These are phyloP conservation scores for Penelope pileata DNA, from an alignment of 2,113 vertebrate species.

Conservation along the genomic window DNA sequence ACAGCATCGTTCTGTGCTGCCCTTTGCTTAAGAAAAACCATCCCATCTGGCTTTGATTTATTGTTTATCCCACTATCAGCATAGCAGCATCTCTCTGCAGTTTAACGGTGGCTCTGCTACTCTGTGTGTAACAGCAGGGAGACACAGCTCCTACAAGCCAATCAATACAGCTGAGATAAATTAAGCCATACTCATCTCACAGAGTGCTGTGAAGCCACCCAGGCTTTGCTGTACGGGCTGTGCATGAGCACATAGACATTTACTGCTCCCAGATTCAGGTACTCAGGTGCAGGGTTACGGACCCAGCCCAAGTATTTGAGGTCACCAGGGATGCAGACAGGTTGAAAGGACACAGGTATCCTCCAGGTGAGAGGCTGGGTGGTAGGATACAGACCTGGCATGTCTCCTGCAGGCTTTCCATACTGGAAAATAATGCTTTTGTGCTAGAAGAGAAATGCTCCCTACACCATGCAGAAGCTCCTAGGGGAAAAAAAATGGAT, in stretches of 20 bases:
- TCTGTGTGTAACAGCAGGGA: background rate
- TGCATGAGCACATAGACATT: fast-evolving
- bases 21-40: background rate
- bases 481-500: background rate
- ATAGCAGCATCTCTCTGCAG: background rate
- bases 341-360: background rate
- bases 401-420: background rate
- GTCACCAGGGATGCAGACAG: fast-evolving
- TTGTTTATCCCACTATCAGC: background rate
- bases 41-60: background rate
- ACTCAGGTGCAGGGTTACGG: background rate
- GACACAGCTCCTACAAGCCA: fast-evolving
- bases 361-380: background rate
- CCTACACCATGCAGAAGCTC: background rate
- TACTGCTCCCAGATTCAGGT: background rate
- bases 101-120: background rate
- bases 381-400: no score
- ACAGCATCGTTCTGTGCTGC: background rate
- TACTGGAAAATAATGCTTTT: background rate
- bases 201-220: background rate
- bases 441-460: background rate
- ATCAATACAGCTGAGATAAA: background rate
- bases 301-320: background rate
- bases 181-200: background rate
- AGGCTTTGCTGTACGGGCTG: fast-evolving